Percentiles rank a stretch among this genome's conserved stretches.
These are phyloP conservation scores for Ophonus ardosiacus DNA, from an alignment of 2,888 invertebrate genomes.

Conservation along the genomic window DNA sequence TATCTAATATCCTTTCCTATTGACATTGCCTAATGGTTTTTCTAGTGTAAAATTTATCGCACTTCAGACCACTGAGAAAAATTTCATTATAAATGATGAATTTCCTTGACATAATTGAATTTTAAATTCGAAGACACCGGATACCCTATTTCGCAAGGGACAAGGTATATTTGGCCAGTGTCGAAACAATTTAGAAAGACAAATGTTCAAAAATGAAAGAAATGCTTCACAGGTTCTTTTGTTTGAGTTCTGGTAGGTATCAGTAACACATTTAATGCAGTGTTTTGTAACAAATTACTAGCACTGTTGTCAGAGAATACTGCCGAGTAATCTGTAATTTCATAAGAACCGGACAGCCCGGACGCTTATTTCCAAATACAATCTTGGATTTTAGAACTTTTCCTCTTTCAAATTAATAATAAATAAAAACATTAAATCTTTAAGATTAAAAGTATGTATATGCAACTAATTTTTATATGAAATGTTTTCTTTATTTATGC, in stretches of 20 bases:
- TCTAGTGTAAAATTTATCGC: too few relatives aligned
- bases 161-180: not conserved
- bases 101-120: slow-evolving; percentile 6
- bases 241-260: slow-evolving; percentile 49
- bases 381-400: not conserved
- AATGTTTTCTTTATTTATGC: too few relatives aligned
- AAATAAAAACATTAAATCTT: too few relatives aligned
- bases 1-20: too few relatives aligned
- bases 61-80: not conserved
- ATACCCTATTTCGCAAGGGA: slow-evolving; percentile 8
- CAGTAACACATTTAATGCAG: slow-evolving; percentile 55
- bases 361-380: slow-evolving; percentile 10
- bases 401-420: too few relatives aligned
- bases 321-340: slow-evolving; percentile 66
- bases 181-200: slow-evolving; percentile 20
- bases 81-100: not conserved
- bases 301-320: slow-evolving; percentile 63
- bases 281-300: slow-evolving; percentile 64
- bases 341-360: slow-evolving; percentile 48
- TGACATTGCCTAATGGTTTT: too few relatives aligned
- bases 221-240: slow-evolving; percentile 20
- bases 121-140: not conserved
- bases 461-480: too few relatives aligned
- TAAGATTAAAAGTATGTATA: too few relatives aligned
- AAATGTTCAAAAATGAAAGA: slow-evolving; percentile 14